These are phyloP conservation scores for Dallia pectoralis DNA, from an alignment of 2,797 vertebrate species.

Conservation along the genomic window DNA sequence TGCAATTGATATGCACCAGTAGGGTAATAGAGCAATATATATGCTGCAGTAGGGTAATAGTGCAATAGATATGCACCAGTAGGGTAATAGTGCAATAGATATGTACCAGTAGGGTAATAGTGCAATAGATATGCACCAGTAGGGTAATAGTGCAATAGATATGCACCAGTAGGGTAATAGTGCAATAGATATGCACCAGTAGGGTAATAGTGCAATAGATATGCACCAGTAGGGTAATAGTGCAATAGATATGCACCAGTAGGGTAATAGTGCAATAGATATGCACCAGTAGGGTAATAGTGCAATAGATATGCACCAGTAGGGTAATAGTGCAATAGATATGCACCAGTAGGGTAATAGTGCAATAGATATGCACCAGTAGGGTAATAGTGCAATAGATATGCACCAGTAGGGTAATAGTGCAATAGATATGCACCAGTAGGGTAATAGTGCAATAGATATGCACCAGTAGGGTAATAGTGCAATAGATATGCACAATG, in stretches of 20 bases:
- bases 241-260: neutral
- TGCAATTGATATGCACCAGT: neutral
- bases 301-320: neutral
- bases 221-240: conserved; percentile 12
- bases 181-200: neutral
- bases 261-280: conserved; percentile 10
- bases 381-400: conserved; percentile 10
- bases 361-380: neutral
- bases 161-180: conserved; percentile 12
- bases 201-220: conserved; percentile 10
- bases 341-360: conserved; percentile 12
- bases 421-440: neutral
- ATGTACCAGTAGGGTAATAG: conserved; percentile 12
- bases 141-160: conserved; percentile 10
- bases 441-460: conserved; percentile 10
- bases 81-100: conserved; percentile 10
- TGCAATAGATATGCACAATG: neutral
- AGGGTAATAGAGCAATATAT: conserved; percentile 11
- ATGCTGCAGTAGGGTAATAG: no score
- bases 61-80: neutral
- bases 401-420: conserved; percentile 12
- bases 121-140: neutral
- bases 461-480: conserved; percentile 12
- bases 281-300: conserved; percentile 12
- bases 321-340: conserved; percentile 10